Percentiles rank a stretch among this genome's conserved stretches.
Evolutionary conservation across 2,888 invertebrate genomes (phyloP).

Genomic region (Latheticus oryzae): DNA sequence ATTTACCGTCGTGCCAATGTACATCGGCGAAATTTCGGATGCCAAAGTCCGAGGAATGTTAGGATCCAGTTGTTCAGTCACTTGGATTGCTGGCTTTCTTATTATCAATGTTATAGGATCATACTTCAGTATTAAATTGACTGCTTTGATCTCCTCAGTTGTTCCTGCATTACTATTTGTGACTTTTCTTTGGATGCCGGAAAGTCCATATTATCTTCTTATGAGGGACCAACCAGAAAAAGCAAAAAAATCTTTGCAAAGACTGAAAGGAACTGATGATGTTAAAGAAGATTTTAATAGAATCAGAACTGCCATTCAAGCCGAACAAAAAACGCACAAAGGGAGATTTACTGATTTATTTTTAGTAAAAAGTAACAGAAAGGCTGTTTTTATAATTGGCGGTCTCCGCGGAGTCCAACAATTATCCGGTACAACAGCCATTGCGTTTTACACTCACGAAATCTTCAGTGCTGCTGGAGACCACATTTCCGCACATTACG

Average conservation of each 20-base stretch:
- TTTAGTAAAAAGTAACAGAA: constrained; percentile 70
- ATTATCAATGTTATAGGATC: constrained; percentile 72
- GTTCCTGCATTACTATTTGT: constrained; percentile 66
- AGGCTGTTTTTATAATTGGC: constrained; percentile 73
- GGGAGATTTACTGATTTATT: constrained; percentile 71
- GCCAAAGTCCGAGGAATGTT: constrained; percentile 71
- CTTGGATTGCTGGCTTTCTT: constrained; percentile 70
- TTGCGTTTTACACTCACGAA: constrained; percentile 71
- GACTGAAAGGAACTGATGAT: constrained; percentile 66
- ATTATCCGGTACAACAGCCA: constrained; percentile 71
- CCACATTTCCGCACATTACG: constrained; percentile 49
- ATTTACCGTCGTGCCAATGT: constrained; percentile 68
- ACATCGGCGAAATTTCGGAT: constrained; percentile 72
- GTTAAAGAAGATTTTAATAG: constrained; percentile 64
- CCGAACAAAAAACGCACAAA: constrained; percentile 44
- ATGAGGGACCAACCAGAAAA: constrained; percentile 63
- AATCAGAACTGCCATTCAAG: not conserved
- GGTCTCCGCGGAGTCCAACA: constrained; percentile 69
- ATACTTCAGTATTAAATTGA: constrained; percentile 64
- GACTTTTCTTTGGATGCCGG: constrained; percentile 69
- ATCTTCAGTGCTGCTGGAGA: constrained; percentile 60
- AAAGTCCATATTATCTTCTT: constrained; percentile 69
- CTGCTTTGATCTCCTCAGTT: constrained; percentile 67
- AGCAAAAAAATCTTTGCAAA: constrained; percentile 67
- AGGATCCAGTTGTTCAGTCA: constrained; percentile 71